Base-by-base conservation (phyloP, 2,113 vertebrate species). In the Megaceryle torquata region DNA sequence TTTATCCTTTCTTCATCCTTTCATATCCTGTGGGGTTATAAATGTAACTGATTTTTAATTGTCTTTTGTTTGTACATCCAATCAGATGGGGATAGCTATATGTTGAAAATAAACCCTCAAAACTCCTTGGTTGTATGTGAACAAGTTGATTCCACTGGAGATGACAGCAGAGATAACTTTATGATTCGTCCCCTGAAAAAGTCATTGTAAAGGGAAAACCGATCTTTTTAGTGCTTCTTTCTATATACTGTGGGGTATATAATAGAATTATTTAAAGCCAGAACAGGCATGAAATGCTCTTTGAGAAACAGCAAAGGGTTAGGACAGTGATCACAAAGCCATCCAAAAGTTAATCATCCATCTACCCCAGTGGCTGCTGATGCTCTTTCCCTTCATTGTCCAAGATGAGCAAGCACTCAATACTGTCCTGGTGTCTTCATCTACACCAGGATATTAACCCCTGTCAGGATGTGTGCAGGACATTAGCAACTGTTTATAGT, bases 401-500 rank as follows among this genome's bases (percentile, higher is more conserved):
- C 77, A 33, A 35, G 21, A 15, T 51, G 33, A 88, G 21, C 41
- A 10, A 86, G 10, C 10, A 50, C 13, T 41, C 13, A 18, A 9
- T 41, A 44, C 19, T 0, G 1, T 18, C 8, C 4, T 1, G 0
- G 13, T 57, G 22, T 86, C 67, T 54, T 72, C 26, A 13, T 43
- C 31, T 69, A 9, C 13, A 59, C 10, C 11, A 81, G 41, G 26
- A 15, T 53, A 19, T 61, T 15, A 31, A 5, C 4, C 24, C 11
- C 31, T 67, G 12, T 33, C 22, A 24, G 41, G 13, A 70, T 0
- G 0, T 4, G 6, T 46, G 31, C 22, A 26, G 43, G 25, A 3
- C 64, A 43, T 37, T 80, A 54, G 28, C 54, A 91, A 29, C 11
- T 5, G 0, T n/a, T 31, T 54, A 6, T 37, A 5, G 26, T 7